Conservation (phyloP, 30 jellyfish, hydroid and myxozoan genomes). For the Nemopilema nomurai region DNA sequence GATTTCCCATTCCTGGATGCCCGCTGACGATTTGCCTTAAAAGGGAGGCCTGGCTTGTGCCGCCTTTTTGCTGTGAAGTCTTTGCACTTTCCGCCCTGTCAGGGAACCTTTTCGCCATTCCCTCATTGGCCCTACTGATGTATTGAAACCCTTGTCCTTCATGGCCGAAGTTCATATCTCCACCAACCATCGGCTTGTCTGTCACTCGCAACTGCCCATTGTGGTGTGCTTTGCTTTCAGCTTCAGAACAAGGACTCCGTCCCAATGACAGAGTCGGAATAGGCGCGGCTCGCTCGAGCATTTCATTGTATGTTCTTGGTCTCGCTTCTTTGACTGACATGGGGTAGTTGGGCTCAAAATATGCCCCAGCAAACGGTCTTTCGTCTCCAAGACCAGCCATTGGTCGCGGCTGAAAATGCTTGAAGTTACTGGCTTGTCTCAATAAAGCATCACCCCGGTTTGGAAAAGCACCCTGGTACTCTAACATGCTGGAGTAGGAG, state of each 20-base stretch:
- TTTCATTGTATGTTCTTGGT: slow-evolving; percentile 58
- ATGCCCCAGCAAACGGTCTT: slow-evolving; percentile 9
- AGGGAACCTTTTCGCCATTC: neutral
- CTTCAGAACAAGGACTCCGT: slow-evolving; percentile 30
- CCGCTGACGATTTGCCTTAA: slow-evolving; percentile 5
- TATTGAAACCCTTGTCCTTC: neutral
- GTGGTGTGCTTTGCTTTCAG: neutral
- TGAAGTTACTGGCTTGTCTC: neutral
- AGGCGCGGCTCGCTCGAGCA: slow-evolving; percentile 80
- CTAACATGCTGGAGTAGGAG: neutral
- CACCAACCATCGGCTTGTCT: neutral
- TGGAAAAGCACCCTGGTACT: neutral
- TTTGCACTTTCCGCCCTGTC: slow-evolving; percentile 20
- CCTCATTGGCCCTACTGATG: slow-evolving; percentile 9
- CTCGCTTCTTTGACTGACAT: slow-evolving; percentile 53
- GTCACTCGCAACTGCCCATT: neutral
- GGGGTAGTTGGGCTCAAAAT: slow-evolving; percentile 15
- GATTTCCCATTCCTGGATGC: too few species aligned
- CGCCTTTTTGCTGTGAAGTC: slow-evolving; percentile 10
- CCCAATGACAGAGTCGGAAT: slow-evolving; percentile 66
- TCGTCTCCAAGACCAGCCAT: slow-evolving; percentile 9
- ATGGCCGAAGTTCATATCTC: neutral
- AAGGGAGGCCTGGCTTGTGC: neutral
- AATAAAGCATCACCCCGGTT: slow-evolving; percentile 4
- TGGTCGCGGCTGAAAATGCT: slow-evolving; percentile 22